These are phyloP conservation scores for Ecliptopera silaceata DNA, from an alignment of 2,888 invertebrate species.

Conservation along the genomic window DNA sequence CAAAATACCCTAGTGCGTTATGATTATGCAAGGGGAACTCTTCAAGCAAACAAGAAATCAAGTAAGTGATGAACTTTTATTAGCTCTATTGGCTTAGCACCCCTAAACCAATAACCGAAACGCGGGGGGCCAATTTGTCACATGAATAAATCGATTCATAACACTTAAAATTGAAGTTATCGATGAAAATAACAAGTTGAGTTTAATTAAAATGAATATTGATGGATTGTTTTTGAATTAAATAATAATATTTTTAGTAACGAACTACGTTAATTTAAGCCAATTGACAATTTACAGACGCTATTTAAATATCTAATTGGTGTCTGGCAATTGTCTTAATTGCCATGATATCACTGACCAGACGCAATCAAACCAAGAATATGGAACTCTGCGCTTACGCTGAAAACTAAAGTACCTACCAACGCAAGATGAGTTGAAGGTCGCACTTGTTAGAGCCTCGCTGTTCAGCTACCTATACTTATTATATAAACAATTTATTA, in stretches of 20 bases:
- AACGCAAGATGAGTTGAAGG: no score
- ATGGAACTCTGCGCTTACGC: no score
- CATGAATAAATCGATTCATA: slow-evolving; percentile 45
- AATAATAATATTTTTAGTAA: not conserved
- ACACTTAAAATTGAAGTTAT: slow-evolving; percentile 35
- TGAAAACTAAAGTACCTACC: no score
- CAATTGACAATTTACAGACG: slow-evolving; percentile 19
- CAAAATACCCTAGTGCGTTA: not conserved
- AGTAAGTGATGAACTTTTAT: slow-evolving; percentile 67
- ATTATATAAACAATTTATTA: no score
- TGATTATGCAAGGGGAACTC: slow-evolving; percentile 19
- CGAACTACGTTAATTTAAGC: slow-evolving; percentile 18
- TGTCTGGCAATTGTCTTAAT: slow-evolving; percentile 16
- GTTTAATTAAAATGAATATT: slow-evolving; percentile 14
- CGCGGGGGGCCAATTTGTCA: slow-evolving; percentile 48
- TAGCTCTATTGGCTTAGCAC: slow-evolving; percentile 58
- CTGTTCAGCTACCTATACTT: no score
- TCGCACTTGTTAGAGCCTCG: no score
- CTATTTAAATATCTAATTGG: slow-evolving; percentile 17
- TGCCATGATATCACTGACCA: slow-evolving; percentile 22
- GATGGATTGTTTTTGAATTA: slow-evolving; percentile 9
- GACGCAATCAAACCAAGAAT: not conserved
- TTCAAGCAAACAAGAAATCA: slow-evolving; percentile 54
- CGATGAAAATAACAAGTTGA: slow-evolving; percentile 19
- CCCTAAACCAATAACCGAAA: slow-evolving; percentile 40